These are phyloP conservation scores for Choreutis nemorana DNA, from an alignment of 2,888 invertebrate species.

Conservation along the genomic window DNA sequence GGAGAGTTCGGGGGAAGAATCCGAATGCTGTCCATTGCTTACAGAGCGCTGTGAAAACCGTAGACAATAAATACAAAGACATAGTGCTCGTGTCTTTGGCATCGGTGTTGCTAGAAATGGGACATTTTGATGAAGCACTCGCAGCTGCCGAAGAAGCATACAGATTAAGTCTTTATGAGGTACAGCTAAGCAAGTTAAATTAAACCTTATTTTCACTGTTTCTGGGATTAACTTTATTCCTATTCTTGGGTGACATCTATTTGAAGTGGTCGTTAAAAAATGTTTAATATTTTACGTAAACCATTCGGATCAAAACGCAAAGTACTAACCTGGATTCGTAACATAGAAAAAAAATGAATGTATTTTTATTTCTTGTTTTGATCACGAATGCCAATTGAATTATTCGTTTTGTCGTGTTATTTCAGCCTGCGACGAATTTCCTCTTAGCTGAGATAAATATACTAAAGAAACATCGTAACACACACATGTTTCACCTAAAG, in stretches of 20 bases:
- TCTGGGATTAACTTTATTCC: too few species aligned
- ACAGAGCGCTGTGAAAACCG: conserved; percentile 66
- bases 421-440: conserved; percentile 76
- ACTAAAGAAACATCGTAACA: conserved; percentile 67
- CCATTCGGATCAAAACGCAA: too few species aligned
- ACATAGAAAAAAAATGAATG: too few species aligned
- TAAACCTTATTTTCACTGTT: too few species aligned
- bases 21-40: conserved; percentile 76
- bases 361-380: too few species aligned
- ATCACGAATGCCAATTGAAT: too few species aligned
- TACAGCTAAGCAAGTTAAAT: too few species aligned
- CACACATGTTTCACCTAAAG: conserved; percentile 70
- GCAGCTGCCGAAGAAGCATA: conserved; percentile 69
- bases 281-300: too few species aligned
- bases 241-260: too few species aligned
- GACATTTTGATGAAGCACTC: conserved; percentile 71
- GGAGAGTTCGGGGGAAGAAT: conserved; percentile 76
- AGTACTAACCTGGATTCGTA: too few species aligned
- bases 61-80: conserved; percentile 68
- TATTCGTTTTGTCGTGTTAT: too few species aligned
- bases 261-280: too few species aligned
- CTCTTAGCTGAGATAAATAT: conserved; percentile 71
- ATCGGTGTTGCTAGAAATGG: conserved; percentile 72
- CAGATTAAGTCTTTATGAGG: conserved; percentile 69
- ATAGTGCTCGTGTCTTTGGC: conserved; percentile 74